Evolutionary conservation across 2,797 vertebrate species (phyloP).

Genomic region (Botia kubotai): DNA sequence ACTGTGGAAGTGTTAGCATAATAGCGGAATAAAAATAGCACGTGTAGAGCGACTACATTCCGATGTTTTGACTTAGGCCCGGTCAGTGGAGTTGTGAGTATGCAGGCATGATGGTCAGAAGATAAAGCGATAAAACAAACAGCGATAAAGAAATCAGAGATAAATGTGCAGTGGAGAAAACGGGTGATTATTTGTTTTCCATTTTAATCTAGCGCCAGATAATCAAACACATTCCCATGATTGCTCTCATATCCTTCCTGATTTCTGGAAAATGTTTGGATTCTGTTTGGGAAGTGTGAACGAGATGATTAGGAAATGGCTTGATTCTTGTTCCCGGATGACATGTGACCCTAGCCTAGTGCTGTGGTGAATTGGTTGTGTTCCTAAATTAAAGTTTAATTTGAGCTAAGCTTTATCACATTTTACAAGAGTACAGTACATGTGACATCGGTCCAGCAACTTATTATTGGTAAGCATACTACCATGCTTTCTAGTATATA

Average conservation of each 20-base stretch:
- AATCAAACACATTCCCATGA: slow-evolving; percentile 18
- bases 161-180: slow-evolving; percentile 27
- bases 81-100: slow-evolving; percentile 20
- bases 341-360: neutral
- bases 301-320: neutral
- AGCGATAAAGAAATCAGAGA: slow-evolving; percentile 32
- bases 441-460: too few relatives aligned
- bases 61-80: slow-evolving; percentile 51
- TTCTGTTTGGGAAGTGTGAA: slow-evolving; percentile 8
- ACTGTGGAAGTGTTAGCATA: slow-evolving; percentile 50
- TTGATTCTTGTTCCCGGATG: neutral
- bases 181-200: slow-evolving; percentile 19
- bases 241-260: slow-evolving; percentile 12
- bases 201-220: slow-evolving; percentile 2
- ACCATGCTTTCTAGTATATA: too few relatives aligned
- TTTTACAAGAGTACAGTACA: too few relatives aligned
- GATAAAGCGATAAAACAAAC: slow-evolving; percentile 44
- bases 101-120: slow-evolving; percentile 44
- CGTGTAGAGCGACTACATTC: slow-evolving; percentile 44
- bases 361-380: neutral
- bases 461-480: too few relatives aligned
- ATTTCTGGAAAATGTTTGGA: slow-evolving; percentile 9
- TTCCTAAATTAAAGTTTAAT: neutral
- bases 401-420: too few relatives aligned
- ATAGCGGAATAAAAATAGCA: slow-evolving; percentile 44